These are phyloP conservation scores for Phalacrocorax brasilianus DNA, from an alignment of 2,113 vertebrate species.

Conservation along the genomic window DNA sequence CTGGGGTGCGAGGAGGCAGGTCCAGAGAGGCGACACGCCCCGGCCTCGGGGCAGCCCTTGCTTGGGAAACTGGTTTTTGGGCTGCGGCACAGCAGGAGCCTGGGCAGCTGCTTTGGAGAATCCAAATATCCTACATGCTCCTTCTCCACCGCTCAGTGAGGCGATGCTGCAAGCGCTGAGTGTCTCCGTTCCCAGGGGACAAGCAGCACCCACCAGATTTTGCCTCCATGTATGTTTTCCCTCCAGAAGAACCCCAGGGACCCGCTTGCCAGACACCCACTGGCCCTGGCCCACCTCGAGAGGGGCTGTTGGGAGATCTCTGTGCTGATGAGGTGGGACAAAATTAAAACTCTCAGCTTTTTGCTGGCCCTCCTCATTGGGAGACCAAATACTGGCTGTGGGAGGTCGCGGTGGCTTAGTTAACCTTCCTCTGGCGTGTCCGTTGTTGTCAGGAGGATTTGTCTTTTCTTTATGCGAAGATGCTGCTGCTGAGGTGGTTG, in stretches of 20 bases:
- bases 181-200: neutral
- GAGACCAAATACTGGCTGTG: neutral
- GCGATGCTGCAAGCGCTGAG: fast-evolving
- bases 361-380: neutral
- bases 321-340: neutral
- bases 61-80: neutral
- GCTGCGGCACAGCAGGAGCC: fast-evolving
- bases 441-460: fast-evolving
- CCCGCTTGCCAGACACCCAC: neutral
- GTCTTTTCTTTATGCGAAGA: fast-evolving
- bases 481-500: neutral
- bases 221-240: neutral
- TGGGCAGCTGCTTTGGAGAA: neutral
- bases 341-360: fast-evolving
- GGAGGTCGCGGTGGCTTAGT: fast-evolving
- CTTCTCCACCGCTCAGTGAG: fast-evolving
- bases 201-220: neutral
- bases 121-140: neutral
- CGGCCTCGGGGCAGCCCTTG: fast-evolving
- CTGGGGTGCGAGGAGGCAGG: neutral
- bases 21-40: neutral
- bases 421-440: neutral
- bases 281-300: fast-evolving
- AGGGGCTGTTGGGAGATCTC: neutral
- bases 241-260: neutral